Percentiles rank a stretch among this genome's conserved stretches.
phyloP scores from a whole-genome alignment of 1,140 invertebrate genomes.

The Hydropsyche tenuis region DNA sequence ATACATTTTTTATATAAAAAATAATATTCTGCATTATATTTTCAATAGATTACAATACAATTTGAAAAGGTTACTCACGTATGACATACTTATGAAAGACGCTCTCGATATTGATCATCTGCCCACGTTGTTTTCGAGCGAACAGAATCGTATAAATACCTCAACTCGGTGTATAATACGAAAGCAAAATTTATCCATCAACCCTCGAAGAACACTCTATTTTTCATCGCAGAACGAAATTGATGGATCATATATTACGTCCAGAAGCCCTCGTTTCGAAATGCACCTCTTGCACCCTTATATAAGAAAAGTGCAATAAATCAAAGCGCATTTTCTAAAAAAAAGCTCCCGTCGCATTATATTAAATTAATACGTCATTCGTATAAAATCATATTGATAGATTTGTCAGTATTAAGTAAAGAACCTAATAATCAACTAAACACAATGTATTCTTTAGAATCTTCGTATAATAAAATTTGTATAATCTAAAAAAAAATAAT shows the following conservation, averaged over 20 bases:
- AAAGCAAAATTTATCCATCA: slow-evolving; percentile 18
- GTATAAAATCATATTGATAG: too few relatives aligned
- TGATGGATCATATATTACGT: slow-evolving; percentile 15
- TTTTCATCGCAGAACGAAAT: slow-evolving; percentile 20
- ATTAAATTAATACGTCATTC: background rate
- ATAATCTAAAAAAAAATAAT: too few relatives aligned
- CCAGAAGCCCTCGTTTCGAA: background rate
- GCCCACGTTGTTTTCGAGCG: slow-evolving; percentile 18
- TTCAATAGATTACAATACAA: too few relatives aligned
- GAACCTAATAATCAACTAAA: too few relatives aligned
- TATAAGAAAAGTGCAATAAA: slow-evolving; percentile 17
- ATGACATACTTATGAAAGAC: slow-evolving; percentile 25
- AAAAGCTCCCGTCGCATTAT: background rate
- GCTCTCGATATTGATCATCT: slow-evolving; percentile 28
- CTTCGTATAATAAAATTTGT: too few relatives aligned
- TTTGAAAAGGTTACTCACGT: background rate
- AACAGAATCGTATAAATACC: slow-evolving; percentile 21
- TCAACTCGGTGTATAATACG: background rate
- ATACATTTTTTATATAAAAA: too few relatives aligned
- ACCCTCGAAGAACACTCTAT: slow-evolving; percentile 6
- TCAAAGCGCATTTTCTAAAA: background rate
- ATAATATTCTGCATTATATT: too few relatives aligned
- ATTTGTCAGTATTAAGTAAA: too few relatives aligned
- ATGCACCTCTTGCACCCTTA: background rate
- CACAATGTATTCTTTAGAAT: too few relatives aligned